Conservation (phyloP, 2,888 invertebrate genomes). For the Tenthredo mesomela region DNA sequence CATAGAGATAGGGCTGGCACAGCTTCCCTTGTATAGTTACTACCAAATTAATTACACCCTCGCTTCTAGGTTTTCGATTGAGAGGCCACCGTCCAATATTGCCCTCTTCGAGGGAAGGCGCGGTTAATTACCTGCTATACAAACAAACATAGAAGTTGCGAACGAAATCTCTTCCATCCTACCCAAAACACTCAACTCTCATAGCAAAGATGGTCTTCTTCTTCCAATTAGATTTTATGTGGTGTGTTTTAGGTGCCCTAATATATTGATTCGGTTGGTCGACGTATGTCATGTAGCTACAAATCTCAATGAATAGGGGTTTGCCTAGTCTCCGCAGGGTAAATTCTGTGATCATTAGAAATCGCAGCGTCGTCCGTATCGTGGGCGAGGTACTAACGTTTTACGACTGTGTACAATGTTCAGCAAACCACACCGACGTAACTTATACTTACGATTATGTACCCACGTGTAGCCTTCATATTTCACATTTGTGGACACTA, state of each 20-base stretch:
- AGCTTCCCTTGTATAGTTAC: not conserved
- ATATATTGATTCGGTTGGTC: not conserved
- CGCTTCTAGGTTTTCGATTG: not conserved
- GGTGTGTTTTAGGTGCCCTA: not conserved
- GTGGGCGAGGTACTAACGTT: not conserved
- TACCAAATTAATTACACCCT: not conserved
- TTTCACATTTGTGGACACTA: not conserved
- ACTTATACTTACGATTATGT: not conserved
- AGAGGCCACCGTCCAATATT: not conserved
- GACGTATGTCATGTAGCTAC: not conserved
- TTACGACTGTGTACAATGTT: slow-evolving; percentile 3
- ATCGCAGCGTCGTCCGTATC: not conserved
- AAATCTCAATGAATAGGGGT: not conserved
- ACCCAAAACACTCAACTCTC: not conserved
- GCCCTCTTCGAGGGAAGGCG: not conserved
- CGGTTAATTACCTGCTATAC: not conserved
- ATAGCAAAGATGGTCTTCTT: not conserved
- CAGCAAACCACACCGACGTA: not conserved
- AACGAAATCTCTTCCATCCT: not conserved
- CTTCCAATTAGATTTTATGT: not conserved
- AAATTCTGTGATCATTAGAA: not conserved
- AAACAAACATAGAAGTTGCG: not conserved
- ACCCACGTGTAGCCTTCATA: not conserved
- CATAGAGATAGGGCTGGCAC: not conserved
- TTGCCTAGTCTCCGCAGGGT: not conserved